phyloP scores from a whole-genome alignment of 1,140 invertebrate genomes.

The Habropoda laboriosa region DNA sequence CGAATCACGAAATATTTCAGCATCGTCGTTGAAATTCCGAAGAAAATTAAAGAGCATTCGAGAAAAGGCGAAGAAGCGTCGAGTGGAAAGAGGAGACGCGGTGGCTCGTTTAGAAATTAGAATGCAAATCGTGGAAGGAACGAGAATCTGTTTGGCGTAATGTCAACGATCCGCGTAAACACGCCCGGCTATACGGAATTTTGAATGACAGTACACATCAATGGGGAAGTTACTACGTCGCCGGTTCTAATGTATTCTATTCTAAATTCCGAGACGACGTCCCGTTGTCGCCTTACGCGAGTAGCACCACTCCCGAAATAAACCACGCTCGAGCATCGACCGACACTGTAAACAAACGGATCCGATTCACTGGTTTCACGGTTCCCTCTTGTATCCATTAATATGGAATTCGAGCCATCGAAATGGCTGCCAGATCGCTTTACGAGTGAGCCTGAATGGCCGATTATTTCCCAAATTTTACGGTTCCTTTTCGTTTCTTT shows the following conservation, averaged over 20 bases:
- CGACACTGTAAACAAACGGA: neutral
- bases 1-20: too few species aligned
- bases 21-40: too few species aligned
- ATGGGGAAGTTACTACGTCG: neutral
- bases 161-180: neutral
- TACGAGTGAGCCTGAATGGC: too few species aligned
- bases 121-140: conserved; percentile 1
- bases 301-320: neutral
- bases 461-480: too few species aligned
- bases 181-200: neutral
- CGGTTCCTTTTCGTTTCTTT: too few species aligned
- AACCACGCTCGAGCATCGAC: neutral
- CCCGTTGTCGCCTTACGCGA: neutral
- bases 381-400: neutral
- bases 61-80: neutral
- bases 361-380: neutral
- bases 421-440: too few species aligned
- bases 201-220: conserved; percentile 17
- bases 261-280: conserved; percentile 6
- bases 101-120: neutral
- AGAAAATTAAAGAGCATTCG: too few species aligned
- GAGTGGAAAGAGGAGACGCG: neutral
- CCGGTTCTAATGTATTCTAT: conserved; percentile 19
- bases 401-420: neutral
- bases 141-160: neutral